Evolutionary conservation across 2,797 vertebrate genomes (phyloP), one percentile per base, ranked within the genome.

Genomic region (Pipistrellus kuhlii): DNA sequence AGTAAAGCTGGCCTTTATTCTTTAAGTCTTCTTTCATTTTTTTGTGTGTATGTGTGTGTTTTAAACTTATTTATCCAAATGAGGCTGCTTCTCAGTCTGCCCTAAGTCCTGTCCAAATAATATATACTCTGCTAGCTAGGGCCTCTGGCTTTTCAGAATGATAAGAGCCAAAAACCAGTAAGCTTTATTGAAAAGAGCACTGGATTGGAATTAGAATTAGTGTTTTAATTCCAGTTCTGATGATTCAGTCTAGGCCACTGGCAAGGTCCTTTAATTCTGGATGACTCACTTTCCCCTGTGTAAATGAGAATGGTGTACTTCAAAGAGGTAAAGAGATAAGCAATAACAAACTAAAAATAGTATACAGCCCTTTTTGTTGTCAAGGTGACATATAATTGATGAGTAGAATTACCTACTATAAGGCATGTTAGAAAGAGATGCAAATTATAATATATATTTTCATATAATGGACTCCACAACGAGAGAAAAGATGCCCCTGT

Each of bases 301-400:
- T 95, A 84, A 96, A 96, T 96, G 93, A 94, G 18, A 95, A 78
- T 88, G 69, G 69, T 91, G 94, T 94, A 66, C 62, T 96, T 95
- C 94, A 76, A 91, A 94, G 91, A 91, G 64, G 72, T 95, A 93
- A 15, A 94, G 27, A 95, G 81, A 95, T 94, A 96, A 95, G 81
- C 91, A 95, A 94, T 90, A 91, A 95, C 86, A 91, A 32, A 57
- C 92, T 93, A 91, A 97, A 95, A 97, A 96, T 96, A 97, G 90
- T 88, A 25, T 48, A 12, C 30, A 78, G 66, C 57, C 89, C 81
- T 94, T 96, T 92, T 87, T 91, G 91, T 95, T 97, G 85, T 88
- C 95, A 88, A 95, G 85, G 96, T 85, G 87, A 95, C 88, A 94
- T 94, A 80, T 88, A 95, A 92, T 95, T 97, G 90, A 95, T 93